Evolutionary conservation across 2,888 invertebrate genomes (phyloP), one percentile per base, ranked within the genome.

Genomic region (Auanema freiburgensis): DNA sequence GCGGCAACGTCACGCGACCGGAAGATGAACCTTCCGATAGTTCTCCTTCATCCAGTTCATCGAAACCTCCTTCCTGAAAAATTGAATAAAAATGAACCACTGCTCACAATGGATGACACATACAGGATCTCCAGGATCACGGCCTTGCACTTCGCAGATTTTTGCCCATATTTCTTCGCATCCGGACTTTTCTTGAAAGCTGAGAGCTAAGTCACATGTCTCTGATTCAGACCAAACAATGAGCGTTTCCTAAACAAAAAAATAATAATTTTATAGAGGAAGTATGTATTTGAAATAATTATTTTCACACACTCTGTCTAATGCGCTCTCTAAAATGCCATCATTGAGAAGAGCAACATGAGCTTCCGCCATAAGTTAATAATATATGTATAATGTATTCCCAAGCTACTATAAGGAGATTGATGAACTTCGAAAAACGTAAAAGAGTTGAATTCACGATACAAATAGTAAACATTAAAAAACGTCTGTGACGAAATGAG

Each of bases 91-190:
- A 10, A 46, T 46, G 46, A 46, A 5, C 10, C 16, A 5, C 5
- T 18, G 3, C 5, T 46, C 5, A 12, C 10, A 10, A 46, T 3
- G 10, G 10, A 46, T 21, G 16, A 40, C 10, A 56, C 96, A 96
- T 70, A 96, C 93, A 86, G 96, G 94, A 66, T 96, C 94, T 25
- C 94, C 93, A 1, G 97, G 97, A 87, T 98, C 97, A 86, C 95
- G 95, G 43, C 97, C 97, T 88, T 99, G 98, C 44, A 98, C 91
- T 88, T 93, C 92, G 87, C 98, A 99, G 84, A 99, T 98, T 87
- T 96, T 96, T 84, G 96, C 96, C 98, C 98, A 99, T 82, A 99
- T 96, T 87, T 98, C 98, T 89, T 98, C 97, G 88, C 98, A 98
- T 83, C 98, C 98, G 69, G 92, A 92, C 87, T 97, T 97, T 87